A percentile compares a stretch with the other conserved stretches of the same genome.
phyloP scores from a whole-genome alignment of 2,888 invertebrate genomes.

The Rapana venosa region DNA sequence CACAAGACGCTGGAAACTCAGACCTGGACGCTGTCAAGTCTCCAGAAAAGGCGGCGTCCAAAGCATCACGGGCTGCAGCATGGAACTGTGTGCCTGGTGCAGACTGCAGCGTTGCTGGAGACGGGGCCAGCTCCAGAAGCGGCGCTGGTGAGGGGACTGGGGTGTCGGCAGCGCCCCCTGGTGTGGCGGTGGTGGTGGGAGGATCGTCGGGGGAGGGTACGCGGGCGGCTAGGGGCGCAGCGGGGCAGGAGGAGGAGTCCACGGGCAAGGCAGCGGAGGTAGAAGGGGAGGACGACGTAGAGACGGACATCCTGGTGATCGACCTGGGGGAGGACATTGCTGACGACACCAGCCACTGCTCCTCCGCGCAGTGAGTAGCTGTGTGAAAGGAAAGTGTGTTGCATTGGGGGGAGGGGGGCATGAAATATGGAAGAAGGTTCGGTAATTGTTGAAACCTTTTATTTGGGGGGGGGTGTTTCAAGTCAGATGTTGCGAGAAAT shows the following conservation, averaged over 20 bases:
- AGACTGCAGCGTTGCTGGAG: no score
- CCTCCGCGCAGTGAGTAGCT: neutral
- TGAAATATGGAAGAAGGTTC: no score
- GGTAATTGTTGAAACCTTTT: no score
- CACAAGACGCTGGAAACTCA: no score
- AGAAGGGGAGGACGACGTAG: slow-evolving; percentile 6
- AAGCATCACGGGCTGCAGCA: neutral
- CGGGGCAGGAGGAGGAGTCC: neutral
- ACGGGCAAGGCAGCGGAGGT: neutral
- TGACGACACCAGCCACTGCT: slow-evolving; percentile 16
- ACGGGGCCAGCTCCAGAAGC: neutral
- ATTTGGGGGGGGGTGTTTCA: no score
- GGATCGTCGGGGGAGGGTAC: neutral
- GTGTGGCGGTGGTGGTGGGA: no score
- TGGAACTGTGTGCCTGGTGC: neutral
- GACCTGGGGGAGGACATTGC: slow-evolving; percentile 11
- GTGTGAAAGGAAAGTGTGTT: no score
- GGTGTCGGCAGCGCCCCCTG: neutral
- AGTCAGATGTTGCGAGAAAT: no score
- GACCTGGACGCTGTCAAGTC: no score
- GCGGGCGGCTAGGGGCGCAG: neutral
- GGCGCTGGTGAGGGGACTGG: neutral
- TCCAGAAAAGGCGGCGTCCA: no score
- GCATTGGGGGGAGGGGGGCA: no score
- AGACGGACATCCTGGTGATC: slow-evolving; percentile 38